A percentile compares a stretch with the other conserved stretches of the same genome.
Evolutionary conservation across 1,140 invertebrate genomes (phyloP).

Genomic region (Lepidurus apus): DNA sequence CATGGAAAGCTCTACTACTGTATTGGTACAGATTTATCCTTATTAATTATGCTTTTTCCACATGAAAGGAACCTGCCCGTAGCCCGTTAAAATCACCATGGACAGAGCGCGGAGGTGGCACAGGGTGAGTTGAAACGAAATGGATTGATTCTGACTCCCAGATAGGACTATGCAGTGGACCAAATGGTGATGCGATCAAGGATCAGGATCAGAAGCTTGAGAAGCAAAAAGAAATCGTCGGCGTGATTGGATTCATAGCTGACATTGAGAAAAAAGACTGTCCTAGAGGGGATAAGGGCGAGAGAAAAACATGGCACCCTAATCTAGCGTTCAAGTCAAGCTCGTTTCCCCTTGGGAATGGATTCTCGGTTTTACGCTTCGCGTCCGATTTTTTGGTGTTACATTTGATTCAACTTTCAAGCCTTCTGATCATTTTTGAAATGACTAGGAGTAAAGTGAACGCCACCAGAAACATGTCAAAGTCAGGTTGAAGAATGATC

Average conservation of each 20-base stretch:
- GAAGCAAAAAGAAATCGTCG: not conserved
- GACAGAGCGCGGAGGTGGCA: not conserved
- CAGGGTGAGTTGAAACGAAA: not conserved
- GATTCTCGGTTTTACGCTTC: too few relatives aligned
- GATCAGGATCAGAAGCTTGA: not conserved
- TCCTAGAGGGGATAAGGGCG: not conserved
- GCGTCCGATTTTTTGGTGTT: too few relatives aligned
- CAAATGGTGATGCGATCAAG: constrained; percentile 4
- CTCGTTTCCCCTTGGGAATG: not conserved
- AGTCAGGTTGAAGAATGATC: not conserved
- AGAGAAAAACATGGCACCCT: not conserved
- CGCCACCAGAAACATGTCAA: not conserved
- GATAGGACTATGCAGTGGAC: not conserved
- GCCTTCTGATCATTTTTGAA: too few relatives aligned
- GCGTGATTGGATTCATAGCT: not conserved
- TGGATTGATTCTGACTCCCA: constrained; percentile 4
- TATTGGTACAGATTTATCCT: not conserved
- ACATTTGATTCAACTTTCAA: too few relatives aligned
- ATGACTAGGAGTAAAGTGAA: not conserved
- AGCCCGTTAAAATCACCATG: constrained; percentile 1
- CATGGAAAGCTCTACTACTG: not conserved
- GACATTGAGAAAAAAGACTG: not conserved
- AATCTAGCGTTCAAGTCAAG: not conserved
- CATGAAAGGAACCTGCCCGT: not conserved
- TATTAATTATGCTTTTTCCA: not conserved